A percentile compares a stretch with the other conserved stretches of the same genome.
Conservation (phyloP, 2,888 invertebrate species). For the Reticulitermes lucifugus region DNA sequence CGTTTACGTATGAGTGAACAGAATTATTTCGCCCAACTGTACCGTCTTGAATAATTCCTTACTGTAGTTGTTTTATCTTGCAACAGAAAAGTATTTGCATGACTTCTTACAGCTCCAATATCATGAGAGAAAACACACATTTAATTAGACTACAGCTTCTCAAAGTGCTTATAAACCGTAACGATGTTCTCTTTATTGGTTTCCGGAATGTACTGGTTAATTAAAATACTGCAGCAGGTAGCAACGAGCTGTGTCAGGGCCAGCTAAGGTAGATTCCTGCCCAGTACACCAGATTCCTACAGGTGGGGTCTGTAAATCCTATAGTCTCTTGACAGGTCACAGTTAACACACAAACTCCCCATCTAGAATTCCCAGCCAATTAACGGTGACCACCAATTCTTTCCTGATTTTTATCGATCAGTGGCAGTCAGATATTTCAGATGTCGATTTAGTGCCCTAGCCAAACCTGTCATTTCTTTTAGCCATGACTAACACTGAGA, state of each 20-base stretch:
- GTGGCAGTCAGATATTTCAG: slow-evolving; percentile 3
- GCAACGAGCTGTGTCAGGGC: not conserved
- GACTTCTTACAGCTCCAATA: not conserved
- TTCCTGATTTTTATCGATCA: slow-evolving; percentile 8
- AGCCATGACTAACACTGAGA: not conserved
- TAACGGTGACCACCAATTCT: not conserved
- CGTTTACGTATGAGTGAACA: not conserved
- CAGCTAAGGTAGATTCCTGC: not conserved
- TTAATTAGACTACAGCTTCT: not conserved
- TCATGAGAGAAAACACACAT: not conserved
- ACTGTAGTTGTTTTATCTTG: not conserved
- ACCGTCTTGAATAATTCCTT: not conserved
- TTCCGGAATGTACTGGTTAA: slow-evolving; percentile 20
- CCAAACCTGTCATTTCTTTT: not conserved
- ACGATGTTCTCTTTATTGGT: not conserved
- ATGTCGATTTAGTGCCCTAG: slow-evolving; percentile 6
- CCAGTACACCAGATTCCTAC: slow-evolving; percentile 1
- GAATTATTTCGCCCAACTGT: not conserved
- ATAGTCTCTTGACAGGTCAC: not conserved
- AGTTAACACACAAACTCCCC: not conserved
- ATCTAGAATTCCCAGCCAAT: slow-evolving; percentile 23
- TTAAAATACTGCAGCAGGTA: slow-evolving; percentile 20
- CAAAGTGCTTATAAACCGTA: not conserved
- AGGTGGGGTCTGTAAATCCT: slow-evolving; percentile 16
- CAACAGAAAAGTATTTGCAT: not conserved